Evolutionary conservation across 2,113 vertebrate genomes (phyloP), one percentile per base, ranked within the genome.

Genomic region (Donacobius atricapilla): DNA sequence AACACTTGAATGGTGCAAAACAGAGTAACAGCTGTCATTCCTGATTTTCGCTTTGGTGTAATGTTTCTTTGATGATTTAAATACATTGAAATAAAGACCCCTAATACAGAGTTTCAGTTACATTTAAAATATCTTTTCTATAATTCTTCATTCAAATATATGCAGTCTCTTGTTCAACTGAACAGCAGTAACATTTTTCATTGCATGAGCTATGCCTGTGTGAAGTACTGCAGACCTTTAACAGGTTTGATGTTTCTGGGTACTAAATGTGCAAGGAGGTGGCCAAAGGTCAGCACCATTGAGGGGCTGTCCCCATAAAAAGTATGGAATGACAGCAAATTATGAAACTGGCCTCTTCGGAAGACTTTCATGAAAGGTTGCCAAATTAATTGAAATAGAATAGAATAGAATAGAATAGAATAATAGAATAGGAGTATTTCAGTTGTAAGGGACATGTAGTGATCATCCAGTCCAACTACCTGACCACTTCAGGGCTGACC

Each of bases 371-470:
- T 65, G 30, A 27, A 73, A 64, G 21, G 4, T 31, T 90, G 19
- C 13, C 9, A 10, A 40, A 9, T 39, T 58, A 0, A 6, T 71
- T 17, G 28, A 44, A 53, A 53, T 24, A 21, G 53, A 27, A 20
- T 14, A 5, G 60, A 40, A 27, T 22, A 69, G 50, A n/a, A 31
- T n/a, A 28, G 51, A 44, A 56, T 44, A 35, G 75, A 56, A 47
- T 20, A 53, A 61, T 13, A 58, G 60, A 54, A 35, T 21, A 42
- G 45, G 47, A 56, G 48, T 22, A 68, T n/a, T 64, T 16, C 13
- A 30, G 2, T 70, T 56, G 51, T 22, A 73, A 66, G 19, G 15
- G 2, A 39, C 0, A 0, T 30, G 9, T 18, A 44, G 13, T 16
- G 31, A 50, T 65, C 18, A 24, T 58, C 28, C 28, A 37, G 15